A percentile compares a stretch with the other conserved stretches of the same genome.
phyloP scores from a whole-genome alignment of 2,113 vertebrate species.

The Triplophysa tibetana region DNA sequence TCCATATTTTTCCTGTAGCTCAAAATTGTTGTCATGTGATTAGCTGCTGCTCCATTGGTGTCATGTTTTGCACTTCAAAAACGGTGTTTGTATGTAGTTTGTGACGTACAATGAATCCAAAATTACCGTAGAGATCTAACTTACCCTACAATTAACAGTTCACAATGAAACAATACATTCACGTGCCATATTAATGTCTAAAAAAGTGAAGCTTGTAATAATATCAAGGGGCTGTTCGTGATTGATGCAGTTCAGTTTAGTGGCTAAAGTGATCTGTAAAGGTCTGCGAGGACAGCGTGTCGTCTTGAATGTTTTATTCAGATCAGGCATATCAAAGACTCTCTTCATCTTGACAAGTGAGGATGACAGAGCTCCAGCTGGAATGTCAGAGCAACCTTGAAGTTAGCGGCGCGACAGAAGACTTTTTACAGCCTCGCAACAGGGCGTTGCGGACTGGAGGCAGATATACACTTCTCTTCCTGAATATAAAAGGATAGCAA shows the following conservation, averaged over 20 bases:
- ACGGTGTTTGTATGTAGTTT: not conserved
- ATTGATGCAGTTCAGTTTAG: slow-evolving; percentile 26
- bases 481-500: slow-evolving; percentile 14
- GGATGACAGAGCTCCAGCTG: slow-evolving; percentile 35
- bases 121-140: not conserved
- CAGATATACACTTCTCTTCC: slow-evolving; percentile 29
- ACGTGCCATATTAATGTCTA: not conserved
- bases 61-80: too few relatives aligned
- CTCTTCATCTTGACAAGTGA: slow-evolving; percentile 38
- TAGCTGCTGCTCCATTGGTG: too few relatives aligned
- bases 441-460: slow-evolving; percentile 15
- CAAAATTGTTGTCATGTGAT: too few relatives aligned
- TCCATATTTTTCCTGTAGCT: too few relatives aligned
- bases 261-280: slow-evolving; percentile 1
- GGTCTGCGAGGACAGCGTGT: slow-evolving; percentile 43
- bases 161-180: not conserved
- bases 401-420: slow-evolving; percentile 21
- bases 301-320: slow-evolving; percentile 59
- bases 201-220: not conserved
- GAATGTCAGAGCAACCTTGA: slow-evolving; percentile 44
- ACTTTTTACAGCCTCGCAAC: slow-evolving; percentile 24
- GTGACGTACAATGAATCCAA: not conserved
- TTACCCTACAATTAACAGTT: not conserved
- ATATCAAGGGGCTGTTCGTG: not conserved
- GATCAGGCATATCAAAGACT: slow-evolving; percentile 56